Percentiles rank a stretch among this genome's conserved stretches.
phyloP scores from a whole-genome alignment of 2,113 vertebrate genomes.

The Lonchura striata region DNA sequence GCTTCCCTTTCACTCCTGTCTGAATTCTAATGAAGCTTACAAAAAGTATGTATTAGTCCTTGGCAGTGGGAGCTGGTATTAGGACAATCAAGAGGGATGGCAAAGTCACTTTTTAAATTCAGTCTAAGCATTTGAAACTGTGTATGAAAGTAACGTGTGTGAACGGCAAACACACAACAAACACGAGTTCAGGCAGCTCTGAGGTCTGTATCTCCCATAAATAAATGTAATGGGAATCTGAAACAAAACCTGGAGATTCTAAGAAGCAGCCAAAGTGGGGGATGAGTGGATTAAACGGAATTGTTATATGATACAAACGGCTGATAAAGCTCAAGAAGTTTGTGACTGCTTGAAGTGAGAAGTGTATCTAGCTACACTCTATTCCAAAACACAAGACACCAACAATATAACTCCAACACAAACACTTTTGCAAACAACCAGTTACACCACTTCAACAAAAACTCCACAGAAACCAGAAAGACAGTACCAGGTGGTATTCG shows the following conservation, averaged over 20 bases:
- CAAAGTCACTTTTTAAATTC: background rate
- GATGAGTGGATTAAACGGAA: slow-evolving; percentile 4
- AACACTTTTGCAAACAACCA: background rate
- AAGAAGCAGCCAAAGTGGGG: background rate
- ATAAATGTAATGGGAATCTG: background rate
- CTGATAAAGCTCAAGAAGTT: background rate
- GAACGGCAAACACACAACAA: background rate
- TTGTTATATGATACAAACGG: background rate
- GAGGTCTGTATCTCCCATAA: background rate
- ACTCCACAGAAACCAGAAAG: background rate
- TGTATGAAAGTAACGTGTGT: background rate
- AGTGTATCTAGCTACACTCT: background rate
- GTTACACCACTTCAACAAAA: background rate
- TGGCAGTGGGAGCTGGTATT: background rate
- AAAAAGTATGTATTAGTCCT: background rate
- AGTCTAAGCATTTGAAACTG: background rate
- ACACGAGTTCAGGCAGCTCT: background rate
- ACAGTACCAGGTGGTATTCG: background rate
- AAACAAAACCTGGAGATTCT: background rate
- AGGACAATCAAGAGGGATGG: background rate
- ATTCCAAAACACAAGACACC: background rate
- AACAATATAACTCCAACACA: background rate
- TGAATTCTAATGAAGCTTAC: background rate
- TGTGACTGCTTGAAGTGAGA: background rate
- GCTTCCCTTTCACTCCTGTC: background rate